These are phyloP conservation scores for Saccopteryx leptura DNA, from an alignment of 2,113 vertebrate genomes.

Conservation along the genomic window DNA sequence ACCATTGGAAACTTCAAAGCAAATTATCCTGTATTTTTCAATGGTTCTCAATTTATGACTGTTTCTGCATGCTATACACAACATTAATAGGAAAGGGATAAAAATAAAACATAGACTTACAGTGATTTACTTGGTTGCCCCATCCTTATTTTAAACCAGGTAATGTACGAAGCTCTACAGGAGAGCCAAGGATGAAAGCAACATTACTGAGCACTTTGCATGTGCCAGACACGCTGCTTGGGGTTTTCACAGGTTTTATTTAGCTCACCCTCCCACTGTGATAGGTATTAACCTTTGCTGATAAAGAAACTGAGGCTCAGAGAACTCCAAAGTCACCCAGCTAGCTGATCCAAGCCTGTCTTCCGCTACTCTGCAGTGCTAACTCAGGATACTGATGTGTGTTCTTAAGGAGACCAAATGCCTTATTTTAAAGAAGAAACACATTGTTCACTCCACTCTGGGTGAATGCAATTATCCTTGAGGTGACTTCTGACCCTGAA, in stretches of 20 bases:
- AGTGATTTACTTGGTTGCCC: not conserved
- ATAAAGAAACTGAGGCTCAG: not conserved
- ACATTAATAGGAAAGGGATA: not conserved
- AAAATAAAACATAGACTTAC: not conserved
- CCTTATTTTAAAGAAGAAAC: not conserved
- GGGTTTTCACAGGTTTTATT: not conserved
- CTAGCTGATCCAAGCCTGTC: not conserved
- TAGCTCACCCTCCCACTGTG: not conserved
- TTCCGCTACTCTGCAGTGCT: not conserved
- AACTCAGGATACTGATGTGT: not conserved
- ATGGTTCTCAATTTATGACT: not conserved
- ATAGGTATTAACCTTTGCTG: not conserved
- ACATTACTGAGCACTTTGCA: not conserved
- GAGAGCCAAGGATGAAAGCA: not conserved
- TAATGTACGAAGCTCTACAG: not conserved
- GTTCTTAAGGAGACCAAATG: not conserved
- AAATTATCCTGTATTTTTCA: constrained; percentile 31
- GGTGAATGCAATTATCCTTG: not conserved
- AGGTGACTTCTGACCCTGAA: not conserved
- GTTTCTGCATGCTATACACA: not conserved
- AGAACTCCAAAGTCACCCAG: not conserved
- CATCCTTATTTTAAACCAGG: not conserved
- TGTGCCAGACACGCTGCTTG: not conserved
- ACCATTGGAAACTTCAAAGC: not conserved
- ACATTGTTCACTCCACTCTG: not conserved